Percentiles rank a stretch among this genome's conserved stretches.
These are phyloP conservation scores for Synergus umbraculus DNA, from an alignment of 2,888 invertebrate species.

Conservation along the genomic window DNA sequence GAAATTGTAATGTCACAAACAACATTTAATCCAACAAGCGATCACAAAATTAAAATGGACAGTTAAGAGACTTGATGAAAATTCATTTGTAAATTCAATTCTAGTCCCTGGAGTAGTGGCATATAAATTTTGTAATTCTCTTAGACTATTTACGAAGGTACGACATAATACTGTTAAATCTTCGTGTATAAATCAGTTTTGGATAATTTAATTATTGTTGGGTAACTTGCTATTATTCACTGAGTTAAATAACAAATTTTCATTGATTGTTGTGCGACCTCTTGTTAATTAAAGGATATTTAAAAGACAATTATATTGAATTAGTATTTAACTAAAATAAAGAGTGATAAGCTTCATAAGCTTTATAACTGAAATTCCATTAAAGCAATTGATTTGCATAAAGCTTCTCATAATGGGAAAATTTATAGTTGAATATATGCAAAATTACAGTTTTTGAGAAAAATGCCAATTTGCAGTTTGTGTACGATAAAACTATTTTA, in stretches of 20 bases:
- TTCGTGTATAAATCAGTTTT: too few species aligned
- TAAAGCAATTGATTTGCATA: slow-evolving; percentile 11
- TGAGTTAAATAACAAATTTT: too few species aligned
- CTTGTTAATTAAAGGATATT: too few species aligned
- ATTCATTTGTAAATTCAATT: slow-evolving; percentile 11
- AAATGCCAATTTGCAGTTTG: too few species aligned
- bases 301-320: background rate
- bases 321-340: background rate
- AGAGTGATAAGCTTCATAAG: background rate
- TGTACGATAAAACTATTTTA: too few species aligned
- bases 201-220: too few species aligned
- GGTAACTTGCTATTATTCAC: too few species aligned
- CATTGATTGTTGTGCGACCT: too few species aligned
- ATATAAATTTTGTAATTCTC: background rate
- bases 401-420: background rate
- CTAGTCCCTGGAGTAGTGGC: background rate
- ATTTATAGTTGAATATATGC: too few species aligned
- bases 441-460: too few species aligned
- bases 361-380: background rate
- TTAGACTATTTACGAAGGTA: background rate
- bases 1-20: background rate
- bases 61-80: slow-evolving; percentile 9
- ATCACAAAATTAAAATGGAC: slow-evolving; percentile 23
- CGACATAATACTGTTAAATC: background rate
- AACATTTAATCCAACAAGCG: background rate